Conservation (phyloP, 35 echinoderm and acorn worm species). For the Apostichopus californicus region DNA sequence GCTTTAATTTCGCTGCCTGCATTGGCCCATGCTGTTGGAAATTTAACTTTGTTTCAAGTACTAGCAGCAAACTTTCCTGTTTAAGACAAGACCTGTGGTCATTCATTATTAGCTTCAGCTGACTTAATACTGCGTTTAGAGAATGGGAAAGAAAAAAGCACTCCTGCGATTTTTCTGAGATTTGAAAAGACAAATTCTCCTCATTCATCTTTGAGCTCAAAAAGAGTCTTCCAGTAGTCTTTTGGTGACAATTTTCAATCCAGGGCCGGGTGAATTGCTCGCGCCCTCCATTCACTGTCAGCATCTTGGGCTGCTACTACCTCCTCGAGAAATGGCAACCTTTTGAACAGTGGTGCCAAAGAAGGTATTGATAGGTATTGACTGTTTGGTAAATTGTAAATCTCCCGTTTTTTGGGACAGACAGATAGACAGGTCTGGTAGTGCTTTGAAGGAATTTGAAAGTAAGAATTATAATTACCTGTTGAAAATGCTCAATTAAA, state of each 20-base stretch:
- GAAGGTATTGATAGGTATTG: slow-evolving; percentile 1
- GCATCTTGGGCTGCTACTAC: not conserved
- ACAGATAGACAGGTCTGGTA: no score
- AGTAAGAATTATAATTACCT: no score
- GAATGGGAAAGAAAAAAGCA: slow-evolving; percentile 23
- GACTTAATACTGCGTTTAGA: not conserved
- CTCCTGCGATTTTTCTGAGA: not conserved
- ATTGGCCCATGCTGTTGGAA: slow-evolving; percentile 29
- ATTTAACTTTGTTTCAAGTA: no score
- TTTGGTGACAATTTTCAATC: slow-evolving; percentile 5
- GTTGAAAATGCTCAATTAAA: no score
- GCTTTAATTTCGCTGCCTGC: slow-evolving; percentile 54
- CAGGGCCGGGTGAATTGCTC: not conserved
- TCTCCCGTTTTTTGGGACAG: no score
- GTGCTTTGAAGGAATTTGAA: no score
- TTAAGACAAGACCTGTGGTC: no score
- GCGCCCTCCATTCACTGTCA: slow-evolving; percentile 25
- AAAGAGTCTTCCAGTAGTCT: not conserved
- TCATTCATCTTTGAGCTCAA: slow-evolving; percentile 10
- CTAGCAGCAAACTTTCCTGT: no score
- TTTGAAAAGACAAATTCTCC: not conserved
- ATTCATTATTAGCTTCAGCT: no score
- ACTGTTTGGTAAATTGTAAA: no score
- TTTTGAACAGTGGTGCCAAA: slow-evolving; percentile 37
- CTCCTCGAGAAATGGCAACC: not conserved